These are phyloP conservation scores for Erinaceus europaeus DNA, from an alignment of 2,113 vertebrate species.

Conservation along the genomic window DNA sequence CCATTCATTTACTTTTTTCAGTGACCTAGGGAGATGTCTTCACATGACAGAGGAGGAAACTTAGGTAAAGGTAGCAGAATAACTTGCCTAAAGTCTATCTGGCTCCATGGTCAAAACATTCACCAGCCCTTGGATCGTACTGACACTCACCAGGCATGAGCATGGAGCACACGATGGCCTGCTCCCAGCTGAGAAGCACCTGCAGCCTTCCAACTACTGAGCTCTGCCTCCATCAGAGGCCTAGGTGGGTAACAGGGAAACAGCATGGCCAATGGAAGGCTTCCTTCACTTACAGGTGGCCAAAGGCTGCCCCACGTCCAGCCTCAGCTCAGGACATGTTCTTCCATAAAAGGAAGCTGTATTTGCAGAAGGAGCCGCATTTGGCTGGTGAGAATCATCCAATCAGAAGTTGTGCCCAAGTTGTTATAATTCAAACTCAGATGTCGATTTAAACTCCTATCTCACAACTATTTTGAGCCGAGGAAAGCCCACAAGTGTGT, in stretches of 20 bases:
- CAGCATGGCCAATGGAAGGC: too few relatives aligned
- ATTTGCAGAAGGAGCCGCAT: not conserved
- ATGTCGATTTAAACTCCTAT: conserved; percentile 68
- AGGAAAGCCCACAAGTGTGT: conserved; percentile 80
- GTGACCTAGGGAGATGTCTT: accelerated
- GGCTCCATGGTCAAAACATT: not conserved
- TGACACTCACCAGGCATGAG: not conserved
- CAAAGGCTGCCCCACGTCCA: too few relatives aligned
- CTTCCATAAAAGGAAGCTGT: conserved; percentile 62
- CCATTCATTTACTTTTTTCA: accelerated
- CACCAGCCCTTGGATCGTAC: accelerated
- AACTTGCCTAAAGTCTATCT: accelerated
- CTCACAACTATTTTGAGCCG: conserved; percentile 80
- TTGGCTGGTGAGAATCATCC: conserved; percentile 52
- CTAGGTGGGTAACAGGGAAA: too few relatives aligned
- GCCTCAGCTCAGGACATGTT: too few relatives aligned
- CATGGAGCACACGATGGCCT: not conserved
- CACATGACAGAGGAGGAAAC: not conserved
- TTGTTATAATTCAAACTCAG: conserved; percentile 75
- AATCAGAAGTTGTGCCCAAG: conserved; percentile 71
- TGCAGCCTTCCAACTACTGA: too few relatives aligned
- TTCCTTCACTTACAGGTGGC: too few relatives aligned
- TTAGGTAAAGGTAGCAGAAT: not conserved
- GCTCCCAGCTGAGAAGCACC: too few relatives aligned
- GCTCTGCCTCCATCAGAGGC: too few relatives aligned